phyloP scores from a whole-genome alignment of 2,888 invertebrate species.

The Myopa tessellatipennis region DNA sequence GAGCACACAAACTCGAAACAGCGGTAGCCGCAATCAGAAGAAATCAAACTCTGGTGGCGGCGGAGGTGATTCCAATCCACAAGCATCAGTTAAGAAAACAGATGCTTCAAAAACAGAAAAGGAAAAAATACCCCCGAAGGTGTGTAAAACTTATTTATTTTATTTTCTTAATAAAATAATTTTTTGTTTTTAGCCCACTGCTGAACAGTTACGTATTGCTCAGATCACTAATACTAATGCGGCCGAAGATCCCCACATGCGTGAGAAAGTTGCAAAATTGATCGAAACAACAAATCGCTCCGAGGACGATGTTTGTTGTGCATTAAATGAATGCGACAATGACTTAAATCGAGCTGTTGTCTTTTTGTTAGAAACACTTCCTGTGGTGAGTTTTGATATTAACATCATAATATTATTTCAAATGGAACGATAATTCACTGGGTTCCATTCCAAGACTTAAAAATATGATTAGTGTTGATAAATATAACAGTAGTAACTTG shows the following conservation, averaged over 20 bases:
- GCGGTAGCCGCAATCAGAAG: conserved; percentile 67
- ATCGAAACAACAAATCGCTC: conserved; percentile 92
- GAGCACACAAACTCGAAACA: conserved; percentile 69
- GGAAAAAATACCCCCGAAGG: conserved; percentile 71
- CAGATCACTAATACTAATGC: conserved; percentile 76
- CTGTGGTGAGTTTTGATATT: conserved; percentile 59
- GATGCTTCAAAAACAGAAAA: conserved; percentile 74
- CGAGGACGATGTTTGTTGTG: conserved; percentile 91
- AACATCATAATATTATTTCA: neutral
- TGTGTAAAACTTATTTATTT: conserved; percentile 44
- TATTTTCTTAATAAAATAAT: neutral
- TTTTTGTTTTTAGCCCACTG: conserved; percentile 74
- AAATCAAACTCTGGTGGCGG: conserved; percentile 64
- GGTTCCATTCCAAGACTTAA: too few relatives aligned
- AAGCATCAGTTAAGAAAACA: conserved; percentile 70
- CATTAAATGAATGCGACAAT: conserved; percentile 92
- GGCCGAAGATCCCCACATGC: conserved; percentile 74
- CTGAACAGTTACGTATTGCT: conserved; percentile 87
- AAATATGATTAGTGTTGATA: too few relatives aligned
- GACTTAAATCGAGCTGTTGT: conserved; percentile 79
- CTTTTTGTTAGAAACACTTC: conserved; percentile 67
- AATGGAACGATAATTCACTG: neutral
- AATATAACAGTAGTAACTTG: too few relatives aligned
- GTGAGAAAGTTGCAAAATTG: conserved; percentile 80
- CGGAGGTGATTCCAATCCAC: conserved; percentile 62